phyloP scores from a whole-genome alignment of 2,113 vertebrate species.

The Paracanthobrama guichenoti region DNA sequence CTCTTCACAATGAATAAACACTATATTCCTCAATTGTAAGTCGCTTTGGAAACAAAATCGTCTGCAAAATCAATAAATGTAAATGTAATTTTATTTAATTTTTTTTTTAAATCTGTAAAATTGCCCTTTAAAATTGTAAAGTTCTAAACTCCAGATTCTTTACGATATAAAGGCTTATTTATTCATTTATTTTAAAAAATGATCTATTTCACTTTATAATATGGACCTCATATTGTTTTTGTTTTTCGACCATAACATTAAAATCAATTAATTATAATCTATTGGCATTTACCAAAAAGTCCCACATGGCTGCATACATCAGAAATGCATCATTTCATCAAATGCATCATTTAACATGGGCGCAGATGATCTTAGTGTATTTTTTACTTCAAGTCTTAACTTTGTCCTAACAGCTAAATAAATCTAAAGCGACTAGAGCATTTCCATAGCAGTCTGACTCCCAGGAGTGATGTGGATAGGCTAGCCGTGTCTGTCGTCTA shows the following conservation, averaged over 20 bases:
- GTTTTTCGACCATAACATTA: neutral
- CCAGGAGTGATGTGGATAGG: conserved; percentile 29
- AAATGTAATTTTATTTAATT: no score
- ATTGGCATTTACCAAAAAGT: neutral
- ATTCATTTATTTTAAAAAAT: neutral
- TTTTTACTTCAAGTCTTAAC: neutral
- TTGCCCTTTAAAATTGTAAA: neutral
- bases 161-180: no score
- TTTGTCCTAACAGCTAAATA: neutral
- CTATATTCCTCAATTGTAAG: no score
- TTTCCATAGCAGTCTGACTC: conserved; percentile 26
- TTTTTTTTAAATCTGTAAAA: no score
- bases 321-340: neutral
- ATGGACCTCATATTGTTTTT: neutral
- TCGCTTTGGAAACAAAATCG: no score
- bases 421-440: conserved; percentile 25
- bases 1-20: no score
- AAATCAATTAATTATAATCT: neutral
- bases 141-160: neutral
- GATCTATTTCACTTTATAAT: neutral
- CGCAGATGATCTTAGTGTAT: neutral
- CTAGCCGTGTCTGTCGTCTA: conserved; percentile 15
- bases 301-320: neutral
- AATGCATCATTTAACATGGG: neutral
- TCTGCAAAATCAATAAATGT: no score